Conservation (phyloP, 1,140 invertebrate species). For the Drosophila pruinosa region DNA sequence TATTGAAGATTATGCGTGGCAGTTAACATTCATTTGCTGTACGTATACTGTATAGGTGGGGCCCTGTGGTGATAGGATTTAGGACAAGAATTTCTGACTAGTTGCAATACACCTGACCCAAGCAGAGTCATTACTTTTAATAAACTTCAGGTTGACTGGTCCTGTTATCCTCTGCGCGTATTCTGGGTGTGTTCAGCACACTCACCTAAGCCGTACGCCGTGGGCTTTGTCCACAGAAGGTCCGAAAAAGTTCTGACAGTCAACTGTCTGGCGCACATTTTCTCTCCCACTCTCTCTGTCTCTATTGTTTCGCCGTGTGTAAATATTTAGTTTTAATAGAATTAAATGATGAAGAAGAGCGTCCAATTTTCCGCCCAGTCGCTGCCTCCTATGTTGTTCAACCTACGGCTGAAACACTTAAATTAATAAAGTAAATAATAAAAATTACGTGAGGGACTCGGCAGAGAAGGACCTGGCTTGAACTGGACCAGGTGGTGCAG, state of each 20-base stretch:
- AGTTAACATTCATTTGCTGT: slow-evolving; percentile 58
- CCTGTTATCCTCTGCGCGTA: slow-evolving; percentile 20
- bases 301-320: slow-evolving; percentile 48
- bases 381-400: slow-evolving; percentile 8
- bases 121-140: slow-evolving; percentile 71
- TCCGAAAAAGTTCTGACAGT: slow-evolving; percentile 18
- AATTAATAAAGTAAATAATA: slow-evolving; percentile 82
- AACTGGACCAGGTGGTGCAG: slow-evolving; percentile 31
- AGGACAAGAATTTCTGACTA: neutral
- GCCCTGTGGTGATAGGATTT: neutral
- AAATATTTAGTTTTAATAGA: slow-evolving; percentile 81
- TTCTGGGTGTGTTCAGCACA: slow-evolving; percentile 32
- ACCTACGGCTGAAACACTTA: slow-evolving; percentile 69
- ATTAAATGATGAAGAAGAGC: slow-evolving; percentile 69
- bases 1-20: slow-evolving; percentile 20
- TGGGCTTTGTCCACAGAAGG: slow-evolving; percentile 1
- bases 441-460: slow-evolving; percentile 52
- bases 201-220: slow-evolving; percentile 7
- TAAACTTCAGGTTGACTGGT: slow-evolving; percentile 40
- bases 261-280: slow-evolving; percentile 24
- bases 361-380: slow-evolving; percentile 41
- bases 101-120: slow-evolving; percentile 1
- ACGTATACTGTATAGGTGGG: neutral
- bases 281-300: slow-evolving; percentile 32
- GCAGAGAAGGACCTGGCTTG: slow-evolving; percentile 1